Evolutionary conservation across 2,797 vertebrate species (phyloP), one percentile per base, ranked within the genome.

Genomic region (Typhlichthys subterraneus): DNA sequence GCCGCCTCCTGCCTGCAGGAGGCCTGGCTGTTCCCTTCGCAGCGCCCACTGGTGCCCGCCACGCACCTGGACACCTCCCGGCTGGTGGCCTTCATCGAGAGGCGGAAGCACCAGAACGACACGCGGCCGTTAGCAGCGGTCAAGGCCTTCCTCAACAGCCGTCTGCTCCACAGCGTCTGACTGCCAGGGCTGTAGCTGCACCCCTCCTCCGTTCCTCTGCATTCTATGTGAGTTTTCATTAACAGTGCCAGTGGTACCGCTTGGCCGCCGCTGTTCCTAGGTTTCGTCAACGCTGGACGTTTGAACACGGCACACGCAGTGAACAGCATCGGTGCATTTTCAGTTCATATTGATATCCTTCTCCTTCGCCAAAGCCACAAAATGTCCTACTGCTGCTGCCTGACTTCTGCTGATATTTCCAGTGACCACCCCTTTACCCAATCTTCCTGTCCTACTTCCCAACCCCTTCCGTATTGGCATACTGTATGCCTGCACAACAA

Each of bases 71-170:
- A 98, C 88, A 97, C 88, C 70, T 95, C 95, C 84, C 92, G 96
- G 83, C 93, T 98, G 88, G 94, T 95, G 80, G 94, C 95, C 12
- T 98, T 97, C 94, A 95, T 97, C 69, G 95, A 97, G 91, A 94
- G 95, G 88, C 94, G 96, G 81, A 97, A 96, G 92, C 96, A 97
- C 93, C 96, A 96, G 93, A 97, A 96, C 71, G 96, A 98, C 77
- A 89, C 94, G 77, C 93, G 95, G 85, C 94, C 95, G 72, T 90
- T 97, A 61, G 90, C 93, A 87, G 89, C 93, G 86, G 89, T 96
- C 77, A 95, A 94, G 89, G 92, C 93, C 92, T 97, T 96, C 88
- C 85, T 98, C 76, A 95, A 95, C 85, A 96, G 93, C 91, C 94
- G 94, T 84, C 94, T 96, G 85, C 89, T 94, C 84, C 93, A 94